Evolutionary conservation across 2,888 invertebrate genomes (phyloP).

Genomic region (Dryocosmus kuriphilus): DNA sequence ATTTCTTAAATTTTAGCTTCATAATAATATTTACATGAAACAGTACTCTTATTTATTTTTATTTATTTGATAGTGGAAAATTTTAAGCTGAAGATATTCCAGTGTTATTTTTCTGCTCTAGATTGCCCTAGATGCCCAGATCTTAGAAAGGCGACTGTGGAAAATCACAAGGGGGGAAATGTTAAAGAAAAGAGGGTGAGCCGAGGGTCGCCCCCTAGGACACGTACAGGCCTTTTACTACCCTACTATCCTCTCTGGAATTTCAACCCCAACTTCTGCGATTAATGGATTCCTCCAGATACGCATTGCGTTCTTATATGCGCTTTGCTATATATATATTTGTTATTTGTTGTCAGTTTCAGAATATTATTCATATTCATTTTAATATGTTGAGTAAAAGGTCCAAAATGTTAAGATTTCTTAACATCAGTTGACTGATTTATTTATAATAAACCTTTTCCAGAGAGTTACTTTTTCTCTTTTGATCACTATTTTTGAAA

Average conservation of each 20-base stretch:
- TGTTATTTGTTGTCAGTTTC: not conserved
- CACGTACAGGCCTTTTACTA: constrained; percentile 21
- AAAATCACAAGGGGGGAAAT: constrained; percentile 32
- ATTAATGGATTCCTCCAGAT: constrained; percentile 30
- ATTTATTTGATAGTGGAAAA: not conserved
- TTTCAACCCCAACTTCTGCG: constrained; percentile 12
- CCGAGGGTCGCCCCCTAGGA: constrained; percentile 19
- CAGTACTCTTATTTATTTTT: too few relatives aligned
- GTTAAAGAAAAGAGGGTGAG: constrained; percentile 29
- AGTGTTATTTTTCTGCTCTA: not conserved
- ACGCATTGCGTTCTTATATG: constrained; percentile 2
- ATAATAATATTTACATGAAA: too few relatives aligned
- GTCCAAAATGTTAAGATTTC: too few relatives aligned
- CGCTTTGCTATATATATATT: not conserved
- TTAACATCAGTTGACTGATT: too few relatives aligned
- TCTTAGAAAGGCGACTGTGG: constrained; percentile 19
- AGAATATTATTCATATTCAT: not conserved
- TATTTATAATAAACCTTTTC: too few relatives aligned
- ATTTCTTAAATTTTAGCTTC: too few relatives aligned
- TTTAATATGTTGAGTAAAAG: too few relatives aligned
- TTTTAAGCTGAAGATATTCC: not conserved
- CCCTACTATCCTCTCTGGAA: constrained; percentile 1
- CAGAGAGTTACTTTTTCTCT: too few relatives aligned
- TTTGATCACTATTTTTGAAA: too few relatives aligned
- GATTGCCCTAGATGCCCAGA: constrained; percentile 22